These are phyloP conservation scores for Parthenolecanium corni DNA, from an alignment of 2,888 invertebrate species.

Conservation along the genomic window DNA sequence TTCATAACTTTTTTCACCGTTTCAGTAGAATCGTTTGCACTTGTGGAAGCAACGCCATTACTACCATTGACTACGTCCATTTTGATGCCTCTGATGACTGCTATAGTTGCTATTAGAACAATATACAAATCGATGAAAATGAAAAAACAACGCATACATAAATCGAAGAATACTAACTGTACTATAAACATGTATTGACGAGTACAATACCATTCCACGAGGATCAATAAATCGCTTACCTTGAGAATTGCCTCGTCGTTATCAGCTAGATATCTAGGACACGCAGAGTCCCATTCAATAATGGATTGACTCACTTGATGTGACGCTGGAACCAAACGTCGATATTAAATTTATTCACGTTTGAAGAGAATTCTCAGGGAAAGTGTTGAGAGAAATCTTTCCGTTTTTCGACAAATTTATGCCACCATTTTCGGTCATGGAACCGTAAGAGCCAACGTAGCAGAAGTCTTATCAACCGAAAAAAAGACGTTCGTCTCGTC, in stretches of 20 bases:
- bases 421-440: too few species aligned
- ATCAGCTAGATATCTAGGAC: too few species aligned
- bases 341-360: too few species aligned
- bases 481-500: too few species aligned
- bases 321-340: too few species aligned
- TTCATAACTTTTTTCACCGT: slow-evolving; percentile 11
- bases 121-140: neutral
- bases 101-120: neutral
- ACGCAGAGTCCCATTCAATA: too few species aligned
- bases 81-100: neutral
- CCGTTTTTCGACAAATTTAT: too few species aligned
- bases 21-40: slow-evolving; percentile 3
- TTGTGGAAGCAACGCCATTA: neutral
- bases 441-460: too few species aligned
- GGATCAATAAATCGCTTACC: neutral
- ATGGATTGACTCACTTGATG: too few species aligned
- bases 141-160: neutral
- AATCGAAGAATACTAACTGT: neutral
- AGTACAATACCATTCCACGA: neutral
- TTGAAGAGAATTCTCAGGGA: too few species aligned
- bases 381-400: too few species aligned
- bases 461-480: too few species aligned
- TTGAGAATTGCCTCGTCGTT: neutral
- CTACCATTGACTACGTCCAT: slow-evolving; percentile 3
- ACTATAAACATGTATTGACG: neutral